Conservation (phyloP, 1,140 invertebrate species). For the Diabrotica virgifera region DNA sequence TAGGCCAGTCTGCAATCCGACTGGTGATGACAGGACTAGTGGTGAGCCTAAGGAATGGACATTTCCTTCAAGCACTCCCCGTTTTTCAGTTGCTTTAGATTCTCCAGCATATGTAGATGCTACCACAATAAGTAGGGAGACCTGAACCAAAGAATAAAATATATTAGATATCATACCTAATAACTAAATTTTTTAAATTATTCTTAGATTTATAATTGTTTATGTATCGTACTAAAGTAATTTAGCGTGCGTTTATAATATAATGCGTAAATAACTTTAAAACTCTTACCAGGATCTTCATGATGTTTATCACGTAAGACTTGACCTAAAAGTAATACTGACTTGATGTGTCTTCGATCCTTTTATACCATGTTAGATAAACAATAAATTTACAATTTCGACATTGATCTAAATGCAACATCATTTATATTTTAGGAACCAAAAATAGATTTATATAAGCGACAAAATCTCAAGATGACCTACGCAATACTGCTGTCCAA, state of each 20-base stretch:
- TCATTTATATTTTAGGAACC: too few species aligned
- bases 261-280: neutral
- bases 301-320: neutral
- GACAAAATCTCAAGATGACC: too few species aligned
- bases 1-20: neutral
- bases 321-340: conserved; percentile 24
- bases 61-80: neutral
- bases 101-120: neutral
- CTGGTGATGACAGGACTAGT: neutral
- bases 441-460: too few species aligned
- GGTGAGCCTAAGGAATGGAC: neutral
- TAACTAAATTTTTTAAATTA: neutral
- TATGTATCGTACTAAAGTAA: neutral
- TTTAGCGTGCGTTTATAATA: neutral
- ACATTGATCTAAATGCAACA: too few species aligned
- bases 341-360: neutral
- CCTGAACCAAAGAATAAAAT: neutral
- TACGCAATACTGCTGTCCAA: too few species aligned
- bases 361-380: too few species aligned
- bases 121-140: neutral
- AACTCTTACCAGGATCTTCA: neutral
- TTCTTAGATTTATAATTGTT: neutral
- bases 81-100: neutral
- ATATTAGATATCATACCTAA: neutral
- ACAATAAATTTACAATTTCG: conserved; percentile 2